Base-by-base conservation (phyloP, 2,113 vertebrate genomes). In the Lynx canadensis region DNA sequence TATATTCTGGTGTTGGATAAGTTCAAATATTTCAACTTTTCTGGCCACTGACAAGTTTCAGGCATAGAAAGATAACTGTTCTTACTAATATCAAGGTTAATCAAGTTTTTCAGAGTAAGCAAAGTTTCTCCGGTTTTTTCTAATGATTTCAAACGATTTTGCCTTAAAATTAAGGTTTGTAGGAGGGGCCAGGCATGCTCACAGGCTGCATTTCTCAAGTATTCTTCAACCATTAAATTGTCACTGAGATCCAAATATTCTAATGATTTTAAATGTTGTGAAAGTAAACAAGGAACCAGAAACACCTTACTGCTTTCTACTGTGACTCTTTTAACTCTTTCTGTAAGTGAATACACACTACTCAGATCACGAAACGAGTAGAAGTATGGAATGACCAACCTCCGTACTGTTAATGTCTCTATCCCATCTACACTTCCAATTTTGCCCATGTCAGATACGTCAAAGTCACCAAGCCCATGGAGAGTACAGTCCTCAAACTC, bases 1-100 rank as follows among this genome's bases (percentile, higher is more conserved):
- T 63, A 45, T 50, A 99, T 98, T 52, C 99, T 99, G 2, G 99
- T 98, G 82, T 98, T 80, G 18, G 99, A 99, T 82, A 99, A 98
- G 95, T 99, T 99, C 92, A 99, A 98, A 84, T 97, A 98, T 71
- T 95, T 98, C 76, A 99, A 97, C 31, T 55, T 98, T 29, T 84
- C 11, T 5, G 99, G 99, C 99, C 99, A 99, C 19, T 68, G 83
- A 93, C 99, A 99, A 19, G 3, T 19, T 3, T 52, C 63, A 4
- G 99, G 98, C 98, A 99, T 99, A 7, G 91, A 97, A 86, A 89
- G 93, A 97, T 99, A 99, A 50, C 66, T 98, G 2, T 99, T 99
- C 69, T 98, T 98, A 93, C 99, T 99, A 83, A 99, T 76, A 48
- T 99, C 98, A 71, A 99, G 98, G 68, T 97, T 92, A 19, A 93